phyloP scores from a whole-genome alignment of 2,113 vertebrate species.

The Pteropus alecto region DNA sequence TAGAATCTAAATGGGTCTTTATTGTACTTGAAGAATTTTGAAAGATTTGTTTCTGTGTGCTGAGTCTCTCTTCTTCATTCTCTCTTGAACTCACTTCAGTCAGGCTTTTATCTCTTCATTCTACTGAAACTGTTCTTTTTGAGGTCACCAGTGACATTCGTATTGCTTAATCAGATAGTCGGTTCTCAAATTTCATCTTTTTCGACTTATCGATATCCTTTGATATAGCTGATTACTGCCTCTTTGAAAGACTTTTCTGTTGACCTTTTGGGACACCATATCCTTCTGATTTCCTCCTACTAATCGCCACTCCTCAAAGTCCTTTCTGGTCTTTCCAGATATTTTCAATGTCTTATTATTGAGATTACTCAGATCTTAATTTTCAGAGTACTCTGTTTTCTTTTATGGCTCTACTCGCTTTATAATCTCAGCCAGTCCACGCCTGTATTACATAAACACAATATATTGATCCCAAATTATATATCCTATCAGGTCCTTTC shows the following conservation, averaged over 20 bases:
- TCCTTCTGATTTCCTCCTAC: background rate
- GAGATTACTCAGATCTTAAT: background rate
- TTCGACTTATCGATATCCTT: background rate
- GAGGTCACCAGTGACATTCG: background rate
- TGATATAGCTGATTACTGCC: background rate
- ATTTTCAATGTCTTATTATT: background rate
- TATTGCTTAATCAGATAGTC: background rate
- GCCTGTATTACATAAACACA: background rate
- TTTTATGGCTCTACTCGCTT: background rate
- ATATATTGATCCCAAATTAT: background rate
- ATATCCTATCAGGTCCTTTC: background rate
- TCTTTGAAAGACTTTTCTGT: background rate
- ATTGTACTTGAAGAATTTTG: background rate
- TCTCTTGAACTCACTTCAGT: background rate
- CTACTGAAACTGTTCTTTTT: background rate
- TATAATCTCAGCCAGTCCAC: background rate
- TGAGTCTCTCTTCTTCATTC: background rate
- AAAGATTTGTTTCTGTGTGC: background rate
- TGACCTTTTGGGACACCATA: background rate
- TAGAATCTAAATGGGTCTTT: background rate
- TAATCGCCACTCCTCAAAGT: background rate
- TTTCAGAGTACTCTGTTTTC: background rate
- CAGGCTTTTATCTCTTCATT: background rate
- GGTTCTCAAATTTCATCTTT: background rate
- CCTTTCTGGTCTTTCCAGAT: background rate